Conservation (phyloP, 2,888 invertebrate species). For the Chymomyza procnemis region DNA sequence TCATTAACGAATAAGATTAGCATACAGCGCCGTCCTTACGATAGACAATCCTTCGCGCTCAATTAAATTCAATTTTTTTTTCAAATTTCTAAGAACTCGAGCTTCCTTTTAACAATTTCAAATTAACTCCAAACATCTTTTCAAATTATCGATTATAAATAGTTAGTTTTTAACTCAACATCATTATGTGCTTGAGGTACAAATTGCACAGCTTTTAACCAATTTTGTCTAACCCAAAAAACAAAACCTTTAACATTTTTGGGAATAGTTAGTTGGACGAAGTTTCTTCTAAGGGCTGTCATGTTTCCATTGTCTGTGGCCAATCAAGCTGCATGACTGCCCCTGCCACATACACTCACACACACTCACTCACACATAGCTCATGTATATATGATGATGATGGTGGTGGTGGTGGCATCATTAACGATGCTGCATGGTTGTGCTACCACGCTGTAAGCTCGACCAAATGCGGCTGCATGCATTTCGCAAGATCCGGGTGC, state of each 20-base stretch:
- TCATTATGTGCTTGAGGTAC: too few relatives aligned
- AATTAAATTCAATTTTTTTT: too few relatives aligned
- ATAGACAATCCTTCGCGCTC: too few relatives aligned
- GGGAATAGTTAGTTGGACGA: not conserved
- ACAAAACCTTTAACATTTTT: not conserved
- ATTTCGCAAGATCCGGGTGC: not conserved
- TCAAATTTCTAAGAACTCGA: too few relatives aligned
- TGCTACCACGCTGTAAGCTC: not conserved
- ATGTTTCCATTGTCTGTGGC: constrained; percentile 35
- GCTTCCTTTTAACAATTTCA: too few relatives aligned
- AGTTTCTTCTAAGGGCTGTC: not conserved
- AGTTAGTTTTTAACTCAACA: too few relatives aligned
- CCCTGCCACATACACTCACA: constrained; percentile 1
- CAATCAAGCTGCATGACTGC: constrained; percentile 73
- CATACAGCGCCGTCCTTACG: too few relatives aligned
- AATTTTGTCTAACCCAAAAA: not conserved
- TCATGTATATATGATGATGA: not conserved
- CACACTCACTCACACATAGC: too few relatives aligned
- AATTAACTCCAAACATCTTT: too few relatives aligned
- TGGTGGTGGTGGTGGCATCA: not conserved
- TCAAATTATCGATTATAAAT: too few relatives aligned
- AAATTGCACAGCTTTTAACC: too few relatives aligned
- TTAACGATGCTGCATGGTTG: not conserved
- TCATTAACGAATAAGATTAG: too few relatives aligned
- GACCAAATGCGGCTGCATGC: not conserved